Evolutionary conservation across 2,888 invertebrate genomes (phyloP).

Genomic region (Cremastinae sp.): DNA sequence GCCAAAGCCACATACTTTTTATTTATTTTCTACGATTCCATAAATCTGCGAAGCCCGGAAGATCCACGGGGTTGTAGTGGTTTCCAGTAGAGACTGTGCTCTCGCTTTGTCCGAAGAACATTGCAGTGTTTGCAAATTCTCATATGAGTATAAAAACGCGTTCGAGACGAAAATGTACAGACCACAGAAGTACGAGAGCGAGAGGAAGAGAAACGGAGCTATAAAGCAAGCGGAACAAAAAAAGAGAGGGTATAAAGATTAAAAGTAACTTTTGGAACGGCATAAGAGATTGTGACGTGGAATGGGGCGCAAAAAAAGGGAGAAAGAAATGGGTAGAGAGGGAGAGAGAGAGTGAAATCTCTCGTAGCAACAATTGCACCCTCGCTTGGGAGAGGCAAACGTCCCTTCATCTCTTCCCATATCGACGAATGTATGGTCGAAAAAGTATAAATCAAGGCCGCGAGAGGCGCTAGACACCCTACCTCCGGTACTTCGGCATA

Average conservation of each 20-base stretch:
- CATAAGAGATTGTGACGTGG: constrained; percentile 25
- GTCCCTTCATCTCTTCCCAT: constrained; percentile 29
- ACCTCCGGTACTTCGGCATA: constrained; percentile 28
- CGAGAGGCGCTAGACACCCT: constrained; percentile 37
- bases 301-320: constrained; percentile 1
- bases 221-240: constrained; percentile 5
- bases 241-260: constrained; percentile 44
- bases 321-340: neutral
- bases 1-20: constrained; percentile 41
- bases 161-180: constrained; percentile 19
- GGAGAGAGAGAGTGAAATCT: constrained; percentile 28
- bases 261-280: constrained; percentile 56
- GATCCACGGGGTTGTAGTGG: constrained; percentile 26
- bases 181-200: constrained; percentile 13
- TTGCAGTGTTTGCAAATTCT: constrained; percentile 37
- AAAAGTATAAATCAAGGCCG: constrained; percentile 57
- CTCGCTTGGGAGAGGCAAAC: constrained; percentile 37
- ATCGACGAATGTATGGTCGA: constrained; percentile 33
- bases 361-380: constrained; percentile 40
- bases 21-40: constrained; percentile 52
- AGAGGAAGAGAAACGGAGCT: constrained; percentile 13
- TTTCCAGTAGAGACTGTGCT: constrained; percentile 21
- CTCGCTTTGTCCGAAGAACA: constrained; percentile 31
- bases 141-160: constrained; percentile 26
- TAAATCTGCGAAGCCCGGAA: constrained; percentile 52